Evolutionary conservation across 2,888 invertebrate genomes (phyloP), one percentile per base, ranked within the genome.

Genomic region (Meganola albula): DNA sequence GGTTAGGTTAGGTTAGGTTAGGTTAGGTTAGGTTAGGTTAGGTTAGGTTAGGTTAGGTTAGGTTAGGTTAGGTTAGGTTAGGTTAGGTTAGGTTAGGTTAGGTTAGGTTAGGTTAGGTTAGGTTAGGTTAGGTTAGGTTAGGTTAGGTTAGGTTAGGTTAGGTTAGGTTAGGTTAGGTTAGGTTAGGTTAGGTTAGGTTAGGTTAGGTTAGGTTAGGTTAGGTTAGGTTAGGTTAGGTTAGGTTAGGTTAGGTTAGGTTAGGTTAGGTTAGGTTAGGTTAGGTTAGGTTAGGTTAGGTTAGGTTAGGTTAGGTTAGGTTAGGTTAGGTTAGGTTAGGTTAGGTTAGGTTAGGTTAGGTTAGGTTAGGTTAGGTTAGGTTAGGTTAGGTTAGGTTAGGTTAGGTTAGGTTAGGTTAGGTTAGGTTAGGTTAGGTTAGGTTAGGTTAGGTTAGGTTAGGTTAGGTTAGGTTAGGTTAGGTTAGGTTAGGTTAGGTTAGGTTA

Each of bases 41-140:
- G 34, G 34, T 35, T 35, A 35, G 37, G 33, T 34, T 34, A 38
- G 33, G 38, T 38, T 36, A 22, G 28, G 43, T 43, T 36, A 39
- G 43, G 39, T 38, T 40, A 38, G 46, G 37, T 36, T 37, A 39
- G 41, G 39, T 34, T 36, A 29, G 37, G 31, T 34, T 31, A 41
- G 41, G 34, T 31, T 31, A 37, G 41, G 37, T 31, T 31, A 41
- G 41, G 41, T 37, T 30, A 37, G 43, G 38, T 37, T 32, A 29
- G 42, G 40, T 44, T 23, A 34, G 16, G 24, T 30, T 25, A 26
- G 37, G 30, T 34, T 26, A 31, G 30, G 34, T 30, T 22, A 23
- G 34, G 34, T 27, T 27, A 23, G 39, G 34, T 34, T 31, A 30
- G 39, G 30, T 39, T 31, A 30, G n/a, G n/a, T n/a, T n/a, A n/a